These are phyloP conservation scores for Atlantisia rogersi DNA, from an alignment of 2,113 vertebrate genomes.

Conservation along the genomic window DNA sequence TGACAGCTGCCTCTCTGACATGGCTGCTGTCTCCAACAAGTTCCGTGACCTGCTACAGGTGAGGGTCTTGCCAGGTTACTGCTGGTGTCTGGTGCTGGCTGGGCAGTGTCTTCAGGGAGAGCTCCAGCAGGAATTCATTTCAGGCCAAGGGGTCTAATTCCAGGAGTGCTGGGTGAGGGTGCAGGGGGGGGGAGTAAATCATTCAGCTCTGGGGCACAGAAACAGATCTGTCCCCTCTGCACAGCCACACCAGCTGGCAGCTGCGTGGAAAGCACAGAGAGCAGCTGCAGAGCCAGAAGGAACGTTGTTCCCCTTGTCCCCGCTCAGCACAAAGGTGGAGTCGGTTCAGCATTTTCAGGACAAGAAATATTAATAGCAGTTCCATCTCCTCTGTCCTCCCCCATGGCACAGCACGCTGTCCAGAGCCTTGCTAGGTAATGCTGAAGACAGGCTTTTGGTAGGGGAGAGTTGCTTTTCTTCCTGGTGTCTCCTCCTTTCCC, in stretches of 20 bases:
- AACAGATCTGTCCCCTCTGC: neutral
- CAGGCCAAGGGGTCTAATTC: neutral
- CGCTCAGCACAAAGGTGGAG: neutral
- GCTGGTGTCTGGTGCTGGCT: neutral
- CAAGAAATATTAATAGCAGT: conserved; percentile 3
- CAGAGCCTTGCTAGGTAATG: neutral
- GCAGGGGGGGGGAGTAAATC: neutral
- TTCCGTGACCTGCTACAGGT: conserved; percentile 97
- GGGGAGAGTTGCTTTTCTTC: neutral
- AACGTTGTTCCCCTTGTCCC: neutral
- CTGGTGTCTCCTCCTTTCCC: neutral
- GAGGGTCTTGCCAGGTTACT: neutral
- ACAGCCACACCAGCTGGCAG: neutral
- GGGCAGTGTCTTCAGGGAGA: neutral
- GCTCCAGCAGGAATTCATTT: neutral
- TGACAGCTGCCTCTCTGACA: conserved; percentile 94
- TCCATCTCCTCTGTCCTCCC: neutral
- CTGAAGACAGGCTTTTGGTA: neutral
- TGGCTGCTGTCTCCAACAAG: conserved; percentile 90
- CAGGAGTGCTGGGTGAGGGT: neutral
- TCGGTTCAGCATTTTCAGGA: conserved; percentile 1
- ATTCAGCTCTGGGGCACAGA: neutral
- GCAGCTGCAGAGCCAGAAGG: conserved; percentile 42
- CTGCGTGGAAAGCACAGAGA: neutral
- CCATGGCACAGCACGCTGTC: neutral